Evolutionary conservation across 1,140 invertebrate genomes (phyloP), one percentile per base, ranked within the genome.

Genomic region (Plodia interpunctella): DNA sequence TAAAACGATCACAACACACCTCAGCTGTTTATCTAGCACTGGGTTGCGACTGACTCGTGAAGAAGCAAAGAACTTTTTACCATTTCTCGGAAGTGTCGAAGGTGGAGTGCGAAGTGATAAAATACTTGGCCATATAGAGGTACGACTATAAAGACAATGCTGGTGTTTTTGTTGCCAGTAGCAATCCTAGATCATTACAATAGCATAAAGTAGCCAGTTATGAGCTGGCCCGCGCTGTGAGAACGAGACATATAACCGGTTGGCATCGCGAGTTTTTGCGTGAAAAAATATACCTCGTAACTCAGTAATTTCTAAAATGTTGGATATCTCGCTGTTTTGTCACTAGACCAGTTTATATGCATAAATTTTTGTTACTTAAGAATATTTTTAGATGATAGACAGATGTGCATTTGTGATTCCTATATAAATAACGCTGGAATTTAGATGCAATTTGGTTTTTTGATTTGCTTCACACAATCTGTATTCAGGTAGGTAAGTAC

Each of bases 121-220:
- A 80, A 81, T 74, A 76, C 70, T 68, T 62, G 70, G 49, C 70
- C 77, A 63, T 80, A 78, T 82, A 78, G 66, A 74, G 76, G 66
- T 79, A 79, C 70, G 76, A 76, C 72, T 63, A 71, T 78, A 78
- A 63, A 86, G 68, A 85, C 82, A 84, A 83, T 85, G 78, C 76
- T 61, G 70, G 70, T 62, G 76, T 85, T 88, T 86, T 85, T 86
- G 76, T 78, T 58, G 59, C 66, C 73, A 67, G 71, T 76, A 72
- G 75, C 79, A 74, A 63, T 73, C 70, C 80, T 82, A 83, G 80
- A 81, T 80, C 76, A 83, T 80, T 82, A 88, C 85, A 86, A 88
- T 85, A 83, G 78, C 80, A 83, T 82, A 82, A 88, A 86, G 76
- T 80, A 78, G 79, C 74, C 76, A 83, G 83, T 86, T 86, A 86